A percentile compares a stretch with the other conserved stretches of the same genome.
Evolutionary conservation across 2,113 vertebrate species (phyloP).

Genomic region (Calidris pugnax): DNA sequence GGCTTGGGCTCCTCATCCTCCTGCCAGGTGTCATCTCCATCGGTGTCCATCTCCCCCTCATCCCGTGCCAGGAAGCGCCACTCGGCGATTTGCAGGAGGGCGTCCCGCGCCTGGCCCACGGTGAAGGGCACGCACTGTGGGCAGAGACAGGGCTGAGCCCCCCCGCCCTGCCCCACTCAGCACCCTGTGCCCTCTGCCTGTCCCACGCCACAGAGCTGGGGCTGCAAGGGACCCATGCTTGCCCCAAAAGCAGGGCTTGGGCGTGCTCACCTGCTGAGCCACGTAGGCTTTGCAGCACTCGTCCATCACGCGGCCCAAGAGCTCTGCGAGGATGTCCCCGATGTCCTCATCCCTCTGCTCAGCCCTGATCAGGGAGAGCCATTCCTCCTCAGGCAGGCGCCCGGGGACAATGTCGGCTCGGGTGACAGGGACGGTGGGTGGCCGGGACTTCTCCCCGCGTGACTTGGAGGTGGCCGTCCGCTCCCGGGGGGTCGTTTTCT

Average conservation of each 20-base stretch:
- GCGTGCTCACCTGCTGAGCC: background rate
- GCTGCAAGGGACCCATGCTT: background rate
- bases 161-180: too few relatives aligned
- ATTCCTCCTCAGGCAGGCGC: constrained; percentile 66
- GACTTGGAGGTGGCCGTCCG: constrained; percentile 53
- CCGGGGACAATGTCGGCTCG: constrained; percentile 59
- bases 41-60: constrained; percentile 63
- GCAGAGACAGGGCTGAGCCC: background rate
- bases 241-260: background rate
- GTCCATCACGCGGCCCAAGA: constrained; percentile 71
- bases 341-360: constrained; percentile 74
- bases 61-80: constrained; percentile 77
- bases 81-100: constrained; percentile 71
- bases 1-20: constrained; percentile 74
- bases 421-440: background rate
- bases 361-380: constrained; percentile 57
- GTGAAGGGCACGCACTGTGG: constrained; percentile 77
- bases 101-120: constrained; percentile 68
- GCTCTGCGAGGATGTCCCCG: constrained; percentile 71
- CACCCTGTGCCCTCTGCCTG: background rate
- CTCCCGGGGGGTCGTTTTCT: constrained; percentile 66
- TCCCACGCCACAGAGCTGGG: background rate
- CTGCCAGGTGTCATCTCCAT: background rate
- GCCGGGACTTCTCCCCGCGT: constrained; percentile 60
- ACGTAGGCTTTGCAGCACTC: constrained; percentile 57